A percentile compares a stretch with the other conserved stretches of the same genome.
These are phyloP conservation scores for Motacilla alba DNA, from an alignment of 2,113 vertebrate genomes.

Conservation along the genomic window DNA sequence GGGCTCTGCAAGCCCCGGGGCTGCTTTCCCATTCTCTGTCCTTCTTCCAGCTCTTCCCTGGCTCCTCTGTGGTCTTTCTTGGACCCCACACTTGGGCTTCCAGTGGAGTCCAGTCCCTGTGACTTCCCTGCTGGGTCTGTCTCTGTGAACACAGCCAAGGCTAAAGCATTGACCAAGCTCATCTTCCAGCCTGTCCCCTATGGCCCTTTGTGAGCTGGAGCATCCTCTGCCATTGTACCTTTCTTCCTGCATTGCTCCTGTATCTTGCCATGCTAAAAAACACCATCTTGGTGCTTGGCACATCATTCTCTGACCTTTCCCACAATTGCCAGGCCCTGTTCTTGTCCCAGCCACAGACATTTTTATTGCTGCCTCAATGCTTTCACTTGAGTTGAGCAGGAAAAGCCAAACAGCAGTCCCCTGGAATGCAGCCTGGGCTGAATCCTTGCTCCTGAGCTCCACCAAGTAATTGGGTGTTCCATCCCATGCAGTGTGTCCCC, in stretches of 20 bases:
- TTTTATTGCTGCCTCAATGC: background rate
- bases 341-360: background rate
- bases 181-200: background rate
- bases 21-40: background rate
- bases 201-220: fast-evolving
- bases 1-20: background rate
- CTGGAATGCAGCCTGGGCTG: fast-evolving
- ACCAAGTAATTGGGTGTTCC: background rate
- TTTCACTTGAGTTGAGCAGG: background rate
- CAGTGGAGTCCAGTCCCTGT: background rate
- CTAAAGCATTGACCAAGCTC: fast-evolving
- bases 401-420: background rate
- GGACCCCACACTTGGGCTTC: fast-evolving
- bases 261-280: background rate
- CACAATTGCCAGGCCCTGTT: fast-evolving
- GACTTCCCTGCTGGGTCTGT: background rate
- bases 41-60: background rate
- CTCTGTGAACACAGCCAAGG: background rate
- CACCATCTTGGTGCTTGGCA: background rate
- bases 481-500: fast-evolving
- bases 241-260: fast-evolving
- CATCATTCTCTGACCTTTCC: background rate
- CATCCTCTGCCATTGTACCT: background rate
- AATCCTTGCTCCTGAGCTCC: background rate
- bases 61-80: background rate